Percentiles rank a stretch among this genome's conserved stretches.
These are phyloP conservation scores for Odocoileus hemionus DNA, from an alignment of 2,113 vertebrate species.

Conservation along the genomic window DNA sequence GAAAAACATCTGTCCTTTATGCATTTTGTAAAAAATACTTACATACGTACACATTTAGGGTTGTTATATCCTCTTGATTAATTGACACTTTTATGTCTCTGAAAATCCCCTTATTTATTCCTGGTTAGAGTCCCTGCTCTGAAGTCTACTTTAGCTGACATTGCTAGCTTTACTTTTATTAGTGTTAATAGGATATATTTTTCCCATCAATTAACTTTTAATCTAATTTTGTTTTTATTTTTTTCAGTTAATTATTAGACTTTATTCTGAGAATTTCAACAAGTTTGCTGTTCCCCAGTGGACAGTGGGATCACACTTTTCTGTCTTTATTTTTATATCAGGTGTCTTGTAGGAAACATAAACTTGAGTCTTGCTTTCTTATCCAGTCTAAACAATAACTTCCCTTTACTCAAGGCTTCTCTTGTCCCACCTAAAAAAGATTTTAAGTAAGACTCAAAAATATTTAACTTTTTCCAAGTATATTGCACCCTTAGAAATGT, in stretches of 20 bases:
- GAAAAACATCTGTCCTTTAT: not conserved
- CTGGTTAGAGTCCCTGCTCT: not conserved
- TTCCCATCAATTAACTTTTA: not conserved
- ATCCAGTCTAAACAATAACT: not conserved
- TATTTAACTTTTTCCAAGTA: not conserved
- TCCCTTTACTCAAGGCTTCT: not conserved
- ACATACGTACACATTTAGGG: not conserved
- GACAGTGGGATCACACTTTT: not conserved
- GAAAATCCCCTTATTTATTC: not conserved
- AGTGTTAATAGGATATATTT: not conserved
- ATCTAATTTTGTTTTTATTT: not conserved
- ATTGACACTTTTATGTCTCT: not conserved
- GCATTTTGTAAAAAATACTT: not conserved
- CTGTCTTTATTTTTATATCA: not conserved
- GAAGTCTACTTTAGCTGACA: not conserved
- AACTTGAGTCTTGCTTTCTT: not conserved
- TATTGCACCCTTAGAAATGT: not conserved
- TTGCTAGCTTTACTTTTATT: not conserved
- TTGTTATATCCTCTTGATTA: not conserved
- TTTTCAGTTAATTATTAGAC: not conserved
- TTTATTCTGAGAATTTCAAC: not conserved
- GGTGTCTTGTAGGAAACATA: not conserved
- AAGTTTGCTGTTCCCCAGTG: not conserved
- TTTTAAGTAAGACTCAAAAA: not conserved
- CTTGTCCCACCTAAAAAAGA: not conserved